Conservation (phyloP, 2,888 invertebrate species). For the Miltochrista miniata region DNA sequence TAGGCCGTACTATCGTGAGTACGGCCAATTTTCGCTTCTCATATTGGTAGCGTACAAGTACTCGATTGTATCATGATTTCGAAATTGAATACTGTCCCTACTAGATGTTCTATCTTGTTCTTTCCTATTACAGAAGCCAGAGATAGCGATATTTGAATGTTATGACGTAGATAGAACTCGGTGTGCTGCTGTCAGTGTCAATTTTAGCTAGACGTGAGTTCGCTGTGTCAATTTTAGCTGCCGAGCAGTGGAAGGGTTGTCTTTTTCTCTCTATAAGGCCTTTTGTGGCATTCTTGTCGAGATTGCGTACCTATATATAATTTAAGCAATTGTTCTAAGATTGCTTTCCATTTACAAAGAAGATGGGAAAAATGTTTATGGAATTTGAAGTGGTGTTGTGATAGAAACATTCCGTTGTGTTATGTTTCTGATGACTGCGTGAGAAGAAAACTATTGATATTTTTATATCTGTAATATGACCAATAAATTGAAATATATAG, state of each 20-base stretch:
- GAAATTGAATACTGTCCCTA: constrained; percentile 69
- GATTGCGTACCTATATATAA: constrained; percentile 62
- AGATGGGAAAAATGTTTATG: constrained; percentile 23
- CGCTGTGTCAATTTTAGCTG: constrained; percentile 65
- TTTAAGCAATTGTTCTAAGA: constrained; percentile 54
- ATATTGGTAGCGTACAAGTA: constrained; percentile 76
- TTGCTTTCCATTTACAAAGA: constrained; percentile 41
- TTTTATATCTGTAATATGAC: too few species aligned
- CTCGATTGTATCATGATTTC: constrained; percentile 70
- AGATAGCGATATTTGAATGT: constrained; percentile 26
- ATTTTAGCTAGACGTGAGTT: constrained; percentile 56
- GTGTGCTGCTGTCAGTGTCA: constrained; percentile 52
- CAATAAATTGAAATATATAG: too few species aligned
- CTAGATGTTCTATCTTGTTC: constrained; percentile 35
- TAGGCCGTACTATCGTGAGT: constrained; percentile 59
- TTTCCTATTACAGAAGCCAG: constrained; percentile 24
- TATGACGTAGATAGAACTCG: constrained; percentile 18
- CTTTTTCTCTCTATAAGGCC: constrained; percentile 39
- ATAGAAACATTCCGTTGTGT: neutral
- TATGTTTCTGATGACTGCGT: neutral
- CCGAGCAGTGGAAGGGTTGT: constrained; percentile 43
- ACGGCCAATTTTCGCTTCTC: constrained; percentile 75
- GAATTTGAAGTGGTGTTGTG: constrained; percentile 13
- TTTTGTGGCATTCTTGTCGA: constrained; percentile 62
- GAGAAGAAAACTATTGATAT: too few species aligned